These are phyloP conservation scores for Molorchus minor DNA, from an alignment of 2,888 invertebrate genomes.

Conservation along the genomic window DNA sequence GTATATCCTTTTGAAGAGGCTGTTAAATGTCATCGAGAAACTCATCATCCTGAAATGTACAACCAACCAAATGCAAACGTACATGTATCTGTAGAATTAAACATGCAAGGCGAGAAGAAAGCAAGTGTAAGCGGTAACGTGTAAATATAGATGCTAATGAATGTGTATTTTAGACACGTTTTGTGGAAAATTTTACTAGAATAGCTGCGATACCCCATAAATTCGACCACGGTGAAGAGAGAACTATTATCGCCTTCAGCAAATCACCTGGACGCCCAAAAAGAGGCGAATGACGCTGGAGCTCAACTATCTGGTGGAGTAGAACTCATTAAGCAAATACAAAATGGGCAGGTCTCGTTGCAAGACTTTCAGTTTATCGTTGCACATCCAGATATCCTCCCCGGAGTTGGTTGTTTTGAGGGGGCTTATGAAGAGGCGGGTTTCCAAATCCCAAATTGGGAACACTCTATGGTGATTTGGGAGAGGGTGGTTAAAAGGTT, in stretches of 20 bases:
- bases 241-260: conserved; percentile 78
- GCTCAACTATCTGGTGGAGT: conserved; percentile 77
- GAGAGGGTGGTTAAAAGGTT: conserved; percentile 71
- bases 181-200: conserved; percentile 74
- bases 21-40: conserved; percentile 79
- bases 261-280: conserved; percentile 71
- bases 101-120: conserved; percentile 79
- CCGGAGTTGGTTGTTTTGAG: conserved; percentile 79
- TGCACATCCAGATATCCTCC: conserved; percentile 81
- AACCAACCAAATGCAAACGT: conserved; percentile 79
- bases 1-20: conserved; percentile 79
- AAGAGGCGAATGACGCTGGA: conserved; percentile 73
- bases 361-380: conserved; percentile 77
- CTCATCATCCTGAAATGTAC: conserved; percentile 83
- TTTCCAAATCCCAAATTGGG: conserved; percentile 77
- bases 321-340: conserved; percentile 80
- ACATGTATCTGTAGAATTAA: conserved; percentile 77
- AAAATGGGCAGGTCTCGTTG: conserved; percentile 71
- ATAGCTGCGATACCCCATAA: conserved; percentile 73
- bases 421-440: conserved; percentile 78
- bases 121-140: conserved; percentile 56
- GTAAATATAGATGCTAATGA: background rate
- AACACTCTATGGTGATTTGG: conserved; percentile 74
- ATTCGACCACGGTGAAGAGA: conserved; percentile 75
- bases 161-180: conserved; percentile 67